Evolutionary conservation across 30 jellyfish, hydroid and myxozoan species (phyloP).

Genomic region (Cassiopea xamachana): DNA sequence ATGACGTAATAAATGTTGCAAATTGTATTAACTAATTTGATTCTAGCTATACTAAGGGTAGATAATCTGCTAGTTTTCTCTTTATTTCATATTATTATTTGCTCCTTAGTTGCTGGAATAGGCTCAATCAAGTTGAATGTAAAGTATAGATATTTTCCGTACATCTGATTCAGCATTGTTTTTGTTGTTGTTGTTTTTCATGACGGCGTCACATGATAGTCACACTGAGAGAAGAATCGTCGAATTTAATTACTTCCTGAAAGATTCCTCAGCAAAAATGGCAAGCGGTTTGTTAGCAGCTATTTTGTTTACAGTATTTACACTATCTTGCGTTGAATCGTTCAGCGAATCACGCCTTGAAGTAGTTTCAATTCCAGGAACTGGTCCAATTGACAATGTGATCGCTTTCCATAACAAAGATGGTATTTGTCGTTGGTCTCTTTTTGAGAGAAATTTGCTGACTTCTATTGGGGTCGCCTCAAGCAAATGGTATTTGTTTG

Average conservation of each 20-base stretch:
- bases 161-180: neutral
- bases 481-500: slow-evolving; percentile 41
- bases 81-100: too few relatives aligned
- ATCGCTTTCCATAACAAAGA: slow-evolving; percentile 61
- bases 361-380: slow-evolving; percentile 15
- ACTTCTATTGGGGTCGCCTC: neutral
- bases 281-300: neutral
- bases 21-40: too few relatives aligned
- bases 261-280: neutral
- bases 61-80: too few relatives aligned
- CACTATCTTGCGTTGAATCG: slow-evolving; percentile 30
- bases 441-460: slow-evolving; percentile 32
- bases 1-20: too few relatives aligned
- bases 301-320: neutral
- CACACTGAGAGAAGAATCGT: neutral
- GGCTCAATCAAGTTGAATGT: neutral
- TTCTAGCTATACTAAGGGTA: too few relatives aligned
- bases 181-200: slow-evolving; percentile 12
- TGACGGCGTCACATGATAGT: slow-evolving; percentile 8
- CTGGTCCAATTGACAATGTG: slow-evolving; percentile 22
- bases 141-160: neutral
- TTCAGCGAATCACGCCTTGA: slow-evolving; percentile 61
- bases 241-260: neutral
- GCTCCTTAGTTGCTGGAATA: too few relatives aligned
- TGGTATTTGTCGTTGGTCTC: slow-evolving; percentile 62